Percentiles rank a stretch among this genome's conserved stretches.
These are phyloP conservation scores for Pocillopora grandis DNA, from an alignment of 92 coral and sea anemone genomes.

Conservation along the genomic window DNA sequence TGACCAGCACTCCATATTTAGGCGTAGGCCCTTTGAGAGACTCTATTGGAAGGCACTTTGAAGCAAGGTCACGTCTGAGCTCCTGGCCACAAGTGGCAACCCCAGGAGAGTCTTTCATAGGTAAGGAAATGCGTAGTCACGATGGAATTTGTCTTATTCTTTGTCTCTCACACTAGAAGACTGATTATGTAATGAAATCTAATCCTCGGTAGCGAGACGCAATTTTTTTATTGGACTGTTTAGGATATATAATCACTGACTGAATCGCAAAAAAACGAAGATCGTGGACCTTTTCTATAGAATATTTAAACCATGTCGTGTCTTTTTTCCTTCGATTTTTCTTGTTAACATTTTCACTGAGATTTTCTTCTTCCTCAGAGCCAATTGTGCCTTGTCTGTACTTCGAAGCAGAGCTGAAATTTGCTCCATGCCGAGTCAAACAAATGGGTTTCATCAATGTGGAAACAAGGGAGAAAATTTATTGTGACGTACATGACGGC, in stretches of 20 bases:
- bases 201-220: too few relatives aligned
- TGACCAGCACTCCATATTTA: conserved; percentile 45
- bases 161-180: neutral
- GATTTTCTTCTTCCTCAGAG: conserved; percentile 46
- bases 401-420: conserved; percentile 89
- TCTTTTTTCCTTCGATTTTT: neutral
- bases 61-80: neutral
- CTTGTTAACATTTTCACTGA: too few relatives aligned
- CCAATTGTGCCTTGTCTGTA: conserved; percentile 81
- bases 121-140: neutral
- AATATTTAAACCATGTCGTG: neutral
- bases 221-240: too few relatives aligned
- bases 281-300: neutral
- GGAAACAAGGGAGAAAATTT: conserved; percentile 74
- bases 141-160: neutral
- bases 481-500: conserved; percentile 84
- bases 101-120: conserved; percentile 4
- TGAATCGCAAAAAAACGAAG: too few relatives aligned
- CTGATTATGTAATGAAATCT: too few relatives aligned
- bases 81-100: neutral
- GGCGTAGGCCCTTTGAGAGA: conserved; percentile 12
- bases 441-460: conserved; percentile 81
- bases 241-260: too few relatives aligned
- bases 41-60: conserved; percentile 15
- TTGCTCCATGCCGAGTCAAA: conserved; percentile 73